Base-by-base conservation (phyloP, 2,113 vertebrate species). In the Trematocara variabile region DNA sequence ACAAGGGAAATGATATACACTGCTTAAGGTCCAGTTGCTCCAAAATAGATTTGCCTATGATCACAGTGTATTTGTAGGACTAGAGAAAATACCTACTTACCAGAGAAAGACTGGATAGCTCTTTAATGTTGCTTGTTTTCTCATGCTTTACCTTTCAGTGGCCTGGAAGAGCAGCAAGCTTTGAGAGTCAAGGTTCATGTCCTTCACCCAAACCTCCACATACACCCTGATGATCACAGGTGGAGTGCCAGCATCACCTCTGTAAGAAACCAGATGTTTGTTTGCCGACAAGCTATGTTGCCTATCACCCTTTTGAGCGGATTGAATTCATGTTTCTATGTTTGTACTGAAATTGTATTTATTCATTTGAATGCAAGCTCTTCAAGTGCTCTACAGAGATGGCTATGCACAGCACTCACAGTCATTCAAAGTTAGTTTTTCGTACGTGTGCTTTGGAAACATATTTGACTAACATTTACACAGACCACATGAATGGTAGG, bases 131-230 rank as follows among this genome's bases (percentile, higher is more conserved):
- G 7, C 12, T 48, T 60, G 5, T 77, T 65, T 79, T 90, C 33
- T 90, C 20, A 83, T 88, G 13, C 81, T 81, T 79, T 92, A 96
- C 85, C 93, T 86, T 96, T 80, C 96, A 99, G 99, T 96, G 97
- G 93, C 98, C 98, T 77, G 98, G 98, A 94, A 95, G 96, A 94
- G 98, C 97, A 30, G 98, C 97, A 50, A 99, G 99, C 94, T 99
- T 99, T 95, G 99, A 99, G 82, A 99, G 99, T 96, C 99, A 99
- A 93, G 98, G 96, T 79, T 99, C 99, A 44, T 99, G 98, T 87
- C 96, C 98, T 5, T 99, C 99, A 5, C 99, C 98, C 73, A 99
- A 98, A 95, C 97, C 96, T 82, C 97, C 97, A 0, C 95, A 95
- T 73, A 98, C 98, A 0, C 98, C 95, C 33, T 96, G 90, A 95